phyloP scores from a whole-genome alignment of 53 echinoderm and acorn worm genomes.

The Antedon mediterranea region DNA sequence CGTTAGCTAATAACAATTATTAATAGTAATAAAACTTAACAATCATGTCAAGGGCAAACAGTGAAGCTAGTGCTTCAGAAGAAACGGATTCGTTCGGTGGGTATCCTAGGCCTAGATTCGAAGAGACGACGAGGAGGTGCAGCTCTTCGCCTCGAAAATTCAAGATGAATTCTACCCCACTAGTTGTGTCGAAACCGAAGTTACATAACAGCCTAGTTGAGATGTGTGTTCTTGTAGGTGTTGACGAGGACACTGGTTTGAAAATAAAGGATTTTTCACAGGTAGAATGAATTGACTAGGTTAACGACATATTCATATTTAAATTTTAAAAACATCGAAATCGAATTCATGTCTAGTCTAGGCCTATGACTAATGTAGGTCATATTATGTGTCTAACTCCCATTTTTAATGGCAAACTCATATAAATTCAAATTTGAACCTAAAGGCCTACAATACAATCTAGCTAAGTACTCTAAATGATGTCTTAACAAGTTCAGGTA shows the following conservation, averaged over 20 bases:
- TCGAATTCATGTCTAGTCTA: too few species aligned
- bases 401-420: too few species aligned
- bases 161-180: neutral
- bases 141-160: neutral
- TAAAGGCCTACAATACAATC: too few species aligned
- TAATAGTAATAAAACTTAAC: neutral
- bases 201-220: conserved; percentile 72
- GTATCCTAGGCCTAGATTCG: neutral
- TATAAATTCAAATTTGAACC: too few species aligned
- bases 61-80: neutral
- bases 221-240: conserved; percentile 71
- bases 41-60: neutral
- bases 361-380: too few species aligned
- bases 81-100: neutral
- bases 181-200: conserved; percentile 31
- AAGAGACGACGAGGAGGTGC: neutral
- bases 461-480: too few species aligned
- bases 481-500: too few species aligned
- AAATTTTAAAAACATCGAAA: too few species aligned
- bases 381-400: too few species aligned
- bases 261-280: conserved; percentile 30
- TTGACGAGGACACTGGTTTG: conserved; percentile 77
- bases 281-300: too few species aligned
- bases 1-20: neutral
- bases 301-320: too few species aligned